Evolutionary conservation across 2,797 vertebrate species (phyloP), one percentile per base, ranked within the genome.

Genomic region (Myotis myotis): DNA sequence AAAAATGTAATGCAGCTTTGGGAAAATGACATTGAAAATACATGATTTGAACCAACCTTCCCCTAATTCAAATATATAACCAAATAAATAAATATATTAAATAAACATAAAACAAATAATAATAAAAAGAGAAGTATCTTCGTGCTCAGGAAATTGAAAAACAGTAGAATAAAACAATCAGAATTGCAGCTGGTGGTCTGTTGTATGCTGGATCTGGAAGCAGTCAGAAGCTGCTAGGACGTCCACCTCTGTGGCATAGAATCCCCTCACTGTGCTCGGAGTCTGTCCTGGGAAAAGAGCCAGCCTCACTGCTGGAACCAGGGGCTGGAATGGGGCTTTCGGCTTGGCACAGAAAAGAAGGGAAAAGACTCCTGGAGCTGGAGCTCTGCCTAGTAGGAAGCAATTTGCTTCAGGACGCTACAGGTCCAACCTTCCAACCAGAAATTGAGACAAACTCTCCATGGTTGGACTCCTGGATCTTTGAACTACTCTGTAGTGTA

Each of bases 281-380:
- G 53, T 71, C 41, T 53, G 79, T 53, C 22, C 72, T 47, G 74
- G 80, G 93, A 79, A 86, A 86, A 86, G n/a, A 79, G 93, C 72
- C 80, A 94, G 44, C 62, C 53, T 90, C 55, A 19, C 75, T 86
- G 72, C 23, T 94, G 72, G 87, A 90, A 86, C 44, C 66, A 80
- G n/a, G 57, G 68, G 33, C 36, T 85, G 47, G 74, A 66, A 72
- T 72, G 23, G 53, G 53, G 23, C 33, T 90, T 64, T 80, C 38
- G 25, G 41, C 38, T 22, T n/a, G 71, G 47, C 13, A 66, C 53
- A 20, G 53, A 64, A 94, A 79, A 78, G 28, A 70, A 28, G 30
- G 10, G 6, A 41, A 55, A 70, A 20, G 33, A 51, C 7, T 62
- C 11, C 41, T 78, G 36, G 33, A 62, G 30, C 28, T n/a, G 47